Base-by-base conservation (phyloP, 2,113 vertebrate species). In the Addax nasomaculatus region DNA sequence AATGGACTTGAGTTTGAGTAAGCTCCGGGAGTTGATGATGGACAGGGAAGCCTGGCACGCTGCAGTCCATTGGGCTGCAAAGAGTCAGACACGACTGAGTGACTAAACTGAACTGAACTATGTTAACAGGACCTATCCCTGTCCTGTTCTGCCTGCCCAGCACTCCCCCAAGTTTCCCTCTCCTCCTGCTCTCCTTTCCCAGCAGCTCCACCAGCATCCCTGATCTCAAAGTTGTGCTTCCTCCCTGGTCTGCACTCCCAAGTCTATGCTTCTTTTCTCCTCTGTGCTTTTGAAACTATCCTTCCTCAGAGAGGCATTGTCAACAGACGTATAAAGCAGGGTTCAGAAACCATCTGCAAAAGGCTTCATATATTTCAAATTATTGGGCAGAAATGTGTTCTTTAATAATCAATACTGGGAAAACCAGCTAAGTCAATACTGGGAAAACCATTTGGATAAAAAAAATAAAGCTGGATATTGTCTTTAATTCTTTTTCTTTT, bases 81-180 rank as follows among this genome's bases (percentile, higher is more conserved):
- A 12, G n/a, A 39, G 67, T 70, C 10, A 0, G 67, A 39, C n/a
- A 70, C 0, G 0, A 70, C 67, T 70, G 67, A 39, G 17, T 1
- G 5, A 70, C 67, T 39, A 5, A 23, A 23, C 67, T 39, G 19
- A 70, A 36, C 67, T 6, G 0, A 70, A 36, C 33, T 67, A 6
- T 30, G 60, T 15, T 62, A 62, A 62, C 60, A 30, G 67, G 5
- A 30, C 49, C 10, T 23, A 11, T 83, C 47, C 57, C 49, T 78
- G 30, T 88, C 55, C 33, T 88, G 33, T 76, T 55, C 21, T 25
- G 27, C 25, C 23, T 6, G 9, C n/a, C 7, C 58, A 10, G 16
- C 14, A 8, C 29, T 58, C 39, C 33, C 49, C 51, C n/a, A 29
- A 43, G 27, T 21, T 16, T 89, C 83, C 21, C 6, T 49, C 33